Conservation (phyloP, 1,140 invertebrate species). For the Samia ricini region DNA sequence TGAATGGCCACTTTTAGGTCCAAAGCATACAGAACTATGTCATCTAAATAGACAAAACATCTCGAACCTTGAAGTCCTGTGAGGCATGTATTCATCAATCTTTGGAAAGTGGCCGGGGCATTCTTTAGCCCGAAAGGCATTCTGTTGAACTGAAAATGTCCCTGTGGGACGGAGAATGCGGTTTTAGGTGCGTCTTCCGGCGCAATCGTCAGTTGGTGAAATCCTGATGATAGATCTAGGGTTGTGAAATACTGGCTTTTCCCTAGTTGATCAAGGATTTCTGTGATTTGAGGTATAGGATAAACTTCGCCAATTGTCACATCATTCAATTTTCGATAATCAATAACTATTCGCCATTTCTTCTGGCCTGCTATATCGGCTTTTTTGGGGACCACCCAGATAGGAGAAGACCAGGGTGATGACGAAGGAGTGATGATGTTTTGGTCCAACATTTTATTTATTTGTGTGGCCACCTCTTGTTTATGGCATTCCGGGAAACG, state of each 20-base stretch:
- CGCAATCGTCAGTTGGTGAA: conserved; percentile 42
- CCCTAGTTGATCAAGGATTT: too few relatives aligned
- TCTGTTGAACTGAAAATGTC: conserved; percentile 38
- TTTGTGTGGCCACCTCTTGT: not conserved
- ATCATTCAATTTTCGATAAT: too few relatives aligned
- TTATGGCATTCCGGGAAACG: conserved; percentile 5
- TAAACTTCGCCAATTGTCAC: too few relatives aligned
- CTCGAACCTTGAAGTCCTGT: conserved; percentile 25
- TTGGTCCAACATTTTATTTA: conserved; percentile 2
- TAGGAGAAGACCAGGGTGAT: too few relatives aligned
- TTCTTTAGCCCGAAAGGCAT: conserved; percentile 41
- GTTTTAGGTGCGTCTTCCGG: conserved; percentile 31
- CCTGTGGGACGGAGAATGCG: conserved; percentile 34
- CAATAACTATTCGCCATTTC: too few relatives aligned
- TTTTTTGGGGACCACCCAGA: not conserved
- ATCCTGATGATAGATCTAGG: conserved; percentile 17
- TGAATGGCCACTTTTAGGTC: too few relatives aligned
- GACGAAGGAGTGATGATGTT: too few relatives aligned
- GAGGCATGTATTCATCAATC: conserved; percentile 9
- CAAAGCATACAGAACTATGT: conserved; percentile 32
- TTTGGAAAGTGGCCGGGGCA: conserved; percentile 14
- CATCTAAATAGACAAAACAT: conserved; percentile 42
- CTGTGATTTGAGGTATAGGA: not conserved
- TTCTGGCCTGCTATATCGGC: too few relatives aligned
- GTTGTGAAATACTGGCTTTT: too few relatives aligned